phyloP scores from a whole-genome alignment of 2,113 vertebrate genomes.

The Aleadryas rufinucha region DNA sequence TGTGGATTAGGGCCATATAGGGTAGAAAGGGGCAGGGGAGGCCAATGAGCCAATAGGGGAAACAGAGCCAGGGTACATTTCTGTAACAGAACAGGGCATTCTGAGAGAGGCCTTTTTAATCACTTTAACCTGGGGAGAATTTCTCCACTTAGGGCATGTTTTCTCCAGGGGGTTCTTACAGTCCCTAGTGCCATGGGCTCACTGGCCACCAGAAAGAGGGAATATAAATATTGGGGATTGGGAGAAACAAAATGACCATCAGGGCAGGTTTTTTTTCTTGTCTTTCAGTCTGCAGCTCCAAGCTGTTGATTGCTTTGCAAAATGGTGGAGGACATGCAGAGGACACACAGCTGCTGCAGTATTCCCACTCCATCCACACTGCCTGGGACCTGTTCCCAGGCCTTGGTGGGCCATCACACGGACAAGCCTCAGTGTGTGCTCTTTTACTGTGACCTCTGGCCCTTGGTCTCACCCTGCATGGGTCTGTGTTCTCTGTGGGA shows the following conservation, averaged over 20 bases:
- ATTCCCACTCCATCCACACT: accelerated
- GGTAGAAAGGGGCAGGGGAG: no score
- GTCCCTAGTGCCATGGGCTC: no score
- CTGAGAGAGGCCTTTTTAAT: no score
- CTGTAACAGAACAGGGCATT: no score
- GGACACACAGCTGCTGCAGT: background rate
- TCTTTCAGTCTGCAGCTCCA: background rate
- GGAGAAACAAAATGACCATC: background rate
- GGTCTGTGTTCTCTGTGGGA: background rate
- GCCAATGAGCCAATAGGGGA: no score
- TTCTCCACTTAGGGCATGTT: no score
- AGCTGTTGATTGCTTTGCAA: background rate
- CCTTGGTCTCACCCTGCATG: background rate
- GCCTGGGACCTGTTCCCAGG: background rate
- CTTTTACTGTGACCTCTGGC: background rate
- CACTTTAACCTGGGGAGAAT: no score
- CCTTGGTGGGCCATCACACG: background rate
- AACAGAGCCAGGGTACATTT: no score
- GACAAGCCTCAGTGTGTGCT: background rate
- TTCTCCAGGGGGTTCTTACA: no score
- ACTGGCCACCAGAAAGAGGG: no score
- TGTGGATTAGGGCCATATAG: no score
- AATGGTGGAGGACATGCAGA: background rate
- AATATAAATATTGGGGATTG: background rate
- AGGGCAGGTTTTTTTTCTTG: background rate